A percentile compares a stretch with the other conserved stretches of the same genome.
Conservation (phyloP, 2,113 vertebrate species). For the Arothron firmamentum region DNA sequence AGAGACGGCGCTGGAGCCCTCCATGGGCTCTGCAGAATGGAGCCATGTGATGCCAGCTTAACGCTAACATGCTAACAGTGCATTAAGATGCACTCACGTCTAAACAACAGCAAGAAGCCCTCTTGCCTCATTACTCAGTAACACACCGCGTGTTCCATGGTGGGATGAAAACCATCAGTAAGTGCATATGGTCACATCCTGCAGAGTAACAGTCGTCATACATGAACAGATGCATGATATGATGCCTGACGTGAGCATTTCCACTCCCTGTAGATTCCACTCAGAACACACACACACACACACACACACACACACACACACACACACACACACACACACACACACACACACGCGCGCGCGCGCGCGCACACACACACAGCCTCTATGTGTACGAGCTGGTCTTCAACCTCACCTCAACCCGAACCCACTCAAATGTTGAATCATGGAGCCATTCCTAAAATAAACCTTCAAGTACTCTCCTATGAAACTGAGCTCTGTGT, state of each 20-base stretch:
- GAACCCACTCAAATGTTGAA: too few species aligned
- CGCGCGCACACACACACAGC: too few species aligned
- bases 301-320: constrained; percentile 4
- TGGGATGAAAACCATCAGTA: constrained; percentile 12
- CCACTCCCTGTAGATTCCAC: constrained; percentile 11
- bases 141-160: constrained; percentile 16
- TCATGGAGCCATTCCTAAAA: too few species aligned
- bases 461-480: too few species aligned
- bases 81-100: constrained; percentile 1
- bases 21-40: too few species aligned
- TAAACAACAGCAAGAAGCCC: constrained; percentile 16
- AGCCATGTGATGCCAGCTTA: too few species aligned
- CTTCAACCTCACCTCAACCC: too few species aligned
- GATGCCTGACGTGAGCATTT: constrained; percentile 25
- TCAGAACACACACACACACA: constrained; percentile 18
- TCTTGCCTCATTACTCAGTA: constrained; percentile 49
- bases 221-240: constrained; percentile 33
- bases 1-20: constrained; percentile 27
- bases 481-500: too few species aligned
- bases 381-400: too few species aligned
- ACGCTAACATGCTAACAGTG: too few species aligned
- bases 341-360: too few species aligned
- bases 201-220: constrained; percentile 14
- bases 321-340: constrained; percentile 17
- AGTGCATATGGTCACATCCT: constrained; percentile 34